Base-by-base conservation (phyloP, 2,797 vertebrate species). In the Ceryle rudis region DNA sequence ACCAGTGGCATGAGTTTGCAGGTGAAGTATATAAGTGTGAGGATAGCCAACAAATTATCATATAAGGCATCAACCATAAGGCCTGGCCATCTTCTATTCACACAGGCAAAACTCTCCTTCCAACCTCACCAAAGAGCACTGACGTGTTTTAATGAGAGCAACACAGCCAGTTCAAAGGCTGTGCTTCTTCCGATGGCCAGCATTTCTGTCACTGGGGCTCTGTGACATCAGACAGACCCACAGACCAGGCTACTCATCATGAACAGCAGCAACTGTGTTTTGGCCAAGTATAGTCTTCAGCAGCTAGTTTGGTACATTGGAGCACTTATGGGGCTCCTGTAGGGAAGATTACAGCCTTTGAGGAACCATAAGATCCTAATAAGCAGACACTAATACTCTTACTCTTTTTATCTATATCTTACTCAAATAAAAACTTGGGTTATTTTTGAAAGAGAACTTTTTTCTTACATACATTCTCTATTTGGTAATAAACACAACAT, bases 181-280 rank as follows among this genome's bases (percentile, higher is more conserved):
- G 21, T 46, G 28, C 3, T 69, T 33, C 25, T 4, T 8, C 60
- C 39, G 14, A 29, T 9, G 21, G 42, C 15, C 9, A 10, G 2
- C 0, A 1, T 25, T 77, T 46, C 54, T 52, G 41, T 11, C 0
- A 0, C 11, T 41, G 42, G 26, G 35, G 9, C 17, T 58, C 51
- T 49, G 28, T 28, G 55, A 54, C 29, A 6, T 41, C 33, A 31
- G 35, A 25, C n/a, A 87, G 26, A 42, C 15, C 13, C 20, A 29
- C 31, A 46, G 42, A 18, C 9, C 23, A 20, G 8, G 12, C 39
- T n/a, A 18, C 3, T 5, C 21, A 23, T 5, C 1, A 0, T 14
- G 28, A 61, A 12, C 25, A 47, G n/a, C 42, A 64, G 26, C 52
- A 49, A 3, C 49, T 17, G 2, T 1, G 11, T 29, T 55, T 41